Conservation (phyloP, 2,888 invertebrate genomes). For the Amaurobius ferox region DNA sequence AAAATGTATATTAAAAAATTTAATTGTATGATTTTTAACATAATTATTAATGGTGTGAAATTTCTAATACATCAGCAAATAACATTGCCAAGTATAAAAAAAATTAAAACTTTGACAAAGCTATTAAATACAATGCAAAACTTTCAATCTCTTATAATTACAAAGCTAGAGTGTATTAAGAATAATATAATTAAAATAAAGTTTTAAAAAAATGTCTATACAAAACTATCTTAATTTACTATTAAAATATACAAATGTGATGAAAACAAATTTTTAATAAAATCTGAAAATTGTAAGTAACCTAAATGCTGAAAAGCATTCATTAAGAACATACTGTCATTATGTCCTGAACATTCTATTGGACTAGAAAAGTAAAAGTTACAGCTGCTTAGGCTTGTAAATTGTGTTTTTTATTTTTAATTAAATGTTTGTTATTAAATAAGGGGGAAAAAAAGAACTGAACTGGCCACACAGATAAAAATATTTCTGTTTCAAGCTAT, state of each 20-base stretch:
- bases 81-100: not conserved
- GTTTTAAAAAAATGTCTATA: not conserved
- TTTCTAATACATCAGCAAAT: no score
- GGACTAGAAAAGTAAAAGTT: conserved; percentile 1
- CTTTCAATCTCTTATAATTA: not conserved
- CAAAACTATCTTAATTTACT: conserved; percentile 7
- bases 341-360: not conserved
- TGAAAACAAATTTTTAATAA: conserved; percentile 9
- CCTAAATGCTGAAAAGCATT: not conserved
- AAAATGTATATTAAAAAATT: no score
- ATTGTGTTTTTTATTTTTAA: no score
- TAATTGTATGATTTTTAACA: no score
- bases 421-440: no score
- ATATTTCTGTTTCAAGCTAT: not conserved
- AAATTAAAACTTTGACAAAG: not conserved
- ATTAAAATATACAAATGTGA: conserved; percentile 10
- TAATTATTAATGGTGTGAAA: no score
- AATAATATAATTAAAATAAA: conserved; percentile 11
- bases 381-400: conserved; percentile 10
- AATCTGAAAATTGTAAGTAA: not conserved
- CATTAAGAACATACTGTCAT: not conserved
- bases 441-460: not conserved
- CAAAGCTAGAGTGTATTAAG: not conserved
- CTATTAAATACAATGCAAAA: not conserved
- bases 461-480: not conserved